A percentile compares a stretch with the other conserved stretches of the same genome.
Evolutionary conservation across 2,113 vertebrate species (phyloP).

Genomic region (Harpagus bidentatus): DNA sequence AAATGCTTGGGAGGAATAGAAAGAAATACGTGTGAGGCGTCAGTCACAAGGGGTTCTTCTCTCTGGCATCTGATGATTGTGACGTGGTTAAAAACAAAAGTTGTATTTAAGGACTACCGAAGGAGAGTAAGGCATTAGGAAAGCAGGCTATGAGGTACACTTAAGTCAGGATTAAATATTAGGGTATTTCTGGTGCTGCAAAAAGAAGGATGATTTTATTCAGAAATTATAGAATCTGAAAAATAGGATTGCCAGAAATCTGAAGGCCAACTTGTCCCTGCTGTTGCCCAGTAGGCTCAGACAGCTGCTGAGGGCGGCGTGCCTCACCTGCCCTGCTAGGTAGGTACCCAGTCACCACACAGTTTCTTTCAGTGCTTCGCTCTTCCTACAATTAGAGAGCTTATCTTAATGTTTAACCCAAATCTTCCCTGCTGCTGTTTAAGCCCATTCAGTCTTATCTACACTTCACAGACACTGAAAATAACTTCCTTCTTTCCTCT

Average conservation of each 20-base stretch:
- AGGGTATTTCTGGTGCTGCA: not conserved
- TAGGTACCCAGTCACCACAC: too few relatives aligned
- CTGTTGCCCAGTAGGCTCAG: not conserved
- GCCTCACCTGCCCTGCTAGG: not conserved
- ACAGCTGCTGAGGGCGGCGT: not conserved
- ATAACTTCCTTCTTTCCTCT: not conserved
- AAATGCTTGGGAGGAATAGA: not conserved
- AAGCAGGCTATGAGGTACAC: not conserved
- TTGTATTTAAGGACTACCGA: not conserved
- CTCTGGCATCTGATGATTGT: not conserved
- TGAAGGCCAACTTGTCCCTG: not conserved
- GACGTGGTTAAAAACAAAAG: not conserved
- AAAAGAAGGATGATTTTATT: not conserved
- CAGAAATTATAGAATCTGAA: not conserved
- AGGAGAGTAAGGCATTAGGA: not conserved
- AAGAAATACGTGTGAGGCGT: not conserved
- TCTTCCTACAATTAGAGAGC: not conserved
- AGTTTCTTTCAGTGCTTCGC: not conserved
- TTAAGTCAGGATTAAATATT: not conserved
- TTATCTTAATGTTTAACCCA: not conserved
- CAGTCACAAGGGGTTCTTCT: not conserved
- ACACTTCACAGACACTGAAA: not conserved
- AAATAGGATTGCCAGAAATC: not conserved
- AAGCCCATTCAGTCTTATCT: conserved; percentile 10
- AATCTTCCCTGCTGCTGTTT: not conserved